These are phyloP conservation scores for Suillia variegata DNA, from an alignment of 2,888 invertebrate species.

Conservation along the genomic window DNA sequence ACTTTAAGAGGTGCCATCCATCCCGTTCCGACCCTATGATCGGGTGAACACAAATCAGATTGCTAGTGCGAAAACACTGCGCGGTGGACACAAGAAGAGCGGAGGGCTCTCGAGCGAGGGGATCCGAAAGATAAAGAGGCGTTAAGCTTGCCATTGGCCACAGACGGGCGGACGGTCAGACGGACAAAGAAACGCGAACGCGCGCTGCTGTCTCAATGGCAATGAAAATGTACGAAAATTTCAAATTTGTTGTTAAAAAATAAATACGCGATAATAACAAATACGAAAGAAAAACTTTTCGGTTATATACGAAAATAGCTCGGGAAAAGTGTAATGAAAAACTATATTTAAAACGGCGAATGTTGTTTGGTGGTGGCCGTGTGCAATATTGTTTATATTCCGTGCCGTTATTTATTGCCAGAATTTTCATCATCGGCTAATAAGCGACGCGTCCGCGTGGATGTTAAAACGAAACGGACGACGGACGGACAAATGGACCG, in stretches of 20 bases:
- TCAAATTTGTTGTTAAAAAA: conserved; percentile 23
- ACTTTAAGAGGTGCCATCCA: no score
- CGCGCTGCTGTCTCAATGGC: conserved; percentile 15
- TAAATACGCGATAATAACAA: conserved; percentile 21
- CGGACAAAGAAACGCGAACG: neutral
- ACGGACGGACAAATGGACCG: neutral
- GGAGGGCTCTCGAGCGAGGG: neutral
- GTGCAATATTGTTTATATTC: conserved; percentile 61
- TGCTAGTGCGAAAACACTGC: conserved; percentile 28
- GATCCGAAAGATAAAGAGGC: conserved; percentile 1
- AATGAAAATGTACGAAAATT: conserved; percentile 25
- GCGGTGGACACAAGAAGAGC: neutral
- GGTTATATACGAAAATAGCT: conserved; percentile 21
- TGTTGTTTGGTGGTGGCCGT: conserved; percentile 49
- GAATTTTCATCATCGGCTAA: conserved; percentile 32
- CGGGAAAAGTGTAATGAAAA: conserved; percentile 26
- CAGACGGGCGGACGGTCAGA: neutral
- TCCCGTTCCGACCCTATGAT: no score
- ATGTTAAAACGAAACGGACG: conserved; percentile 14
- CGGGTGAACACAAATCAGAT: conserved; percentile 40
- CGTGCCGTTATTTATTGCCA: conserved; percentile 36
- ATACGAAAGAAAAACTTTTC: conserved; percentile 11
- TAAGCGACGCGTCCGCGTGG: conserved; percentile 32
- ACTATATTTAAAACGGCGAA: conserved; percentile 27
- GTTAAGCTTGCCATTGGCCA: neutral